phyloP scores from a whole-genome alignment of 2,888 invertebrate genomes.

The Danaus chrysippus region DNA sequence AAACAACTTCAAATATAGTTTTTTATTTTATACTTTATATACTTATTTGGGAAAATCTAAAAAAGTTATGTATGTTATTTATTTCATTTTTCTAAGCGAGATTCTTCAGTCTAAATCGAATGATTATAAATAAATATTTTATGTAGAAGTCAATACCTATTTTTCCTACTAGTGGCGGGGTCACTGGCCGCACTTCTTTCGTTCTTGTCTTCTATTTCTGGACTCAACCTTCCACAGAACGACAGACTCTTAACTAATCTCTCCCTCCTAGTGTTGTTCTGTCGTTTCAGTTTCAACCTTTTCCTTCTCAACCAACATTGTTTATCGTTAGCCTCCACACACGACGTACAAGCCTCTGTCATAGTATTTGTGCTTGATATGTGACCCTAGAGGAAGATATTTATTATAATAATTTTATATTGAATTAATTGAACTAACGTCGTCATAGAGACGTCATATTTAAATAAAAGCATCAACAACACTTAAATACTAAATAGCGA shows the following conservation, averaged over 20 bases:
- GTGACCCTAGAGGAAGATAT: constrained; percentile 55
- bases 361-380: constrained; percentile 75
- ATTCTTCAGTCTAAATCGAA: no score
- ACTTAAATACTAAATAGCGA: no score
- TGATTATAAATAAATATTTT: no score
- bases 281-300: constrained; percentile 58
- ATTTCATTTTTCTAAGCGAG: no score
- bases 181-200: constrained; percentile 82
- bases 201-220: constrained; percentile 77
- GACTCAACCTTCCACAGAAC: constrained; percentile 82
- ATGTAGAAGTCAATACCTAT: constrained; percentile 48
- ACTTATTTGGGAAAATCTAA: no score
- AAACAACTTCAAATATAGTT: background rate
- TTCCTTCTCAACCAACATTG: constrained; percentile 69
- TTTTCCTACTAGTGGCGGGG: constrained; percentile 79
- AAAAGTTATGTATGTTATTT: no score
- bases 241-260: constrained; percentile 86
- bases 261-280: constrained; percentile 56
- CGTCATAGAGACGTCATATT: no score
- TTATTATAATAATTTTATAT: no score
- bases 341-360: constrained; percentile 75
- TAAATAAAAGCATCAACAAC: no score
- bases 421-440: no score
- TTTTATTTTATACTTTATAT: background rate
- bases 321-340: constrained; percentile 68